A percentile compares a stretch with the other conserved stretches of the same genome.
phyloP scores from a whole-genome alignment of 2,888 invertebrate genomes.

The Iselma pallidipennis region DNA sequence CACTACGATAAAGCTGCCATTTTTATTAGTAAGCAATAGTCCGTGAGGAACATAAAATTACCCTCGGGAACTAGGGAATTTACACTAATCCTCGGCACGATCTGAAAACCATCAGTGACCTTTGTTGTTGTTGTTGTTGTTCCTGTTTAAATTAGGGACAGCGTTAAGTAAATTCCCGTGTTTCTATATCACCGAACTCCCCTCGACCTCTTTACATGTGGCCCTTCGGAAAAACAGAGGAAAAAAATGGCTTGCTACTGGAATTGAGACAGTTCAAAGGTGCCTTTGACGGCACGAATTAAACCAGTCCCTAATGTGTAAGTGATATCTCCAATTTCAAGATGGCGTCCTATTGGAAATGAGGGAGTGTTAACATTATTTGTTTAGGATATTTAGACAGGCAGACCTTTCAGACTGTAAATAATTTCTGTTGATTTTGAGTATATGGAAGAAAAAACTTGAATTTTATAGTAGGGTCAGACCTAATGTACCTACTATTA shows the following conservation, averaged over 20 bases:
- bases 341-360: constrained; percentile 36
- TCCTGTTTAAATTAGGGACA: constrained; percentile 30
- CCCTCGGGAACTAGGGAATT: constrained; percentile 27
- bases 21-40: constrained; percentile 38
- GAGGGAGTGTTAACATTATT: constrained; percentile 48
- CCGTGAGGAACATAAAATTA: constrained; percentile 37
- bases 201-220: not conserved
- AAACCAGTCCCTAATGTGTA: constrained; percentile 38
- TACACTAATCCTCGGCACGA: constrained; percentile 32
- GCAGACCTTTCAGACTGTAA: constrained; percentile 49
- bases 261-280: constrained; percentile 29
- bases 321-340: constrained; percentile 40
- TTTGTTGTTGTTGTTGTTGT: constrained; percentile 28
- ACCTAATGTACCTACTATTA: constrained; percentile 29
- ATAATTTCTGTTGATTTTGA: constrained; percentile 41
- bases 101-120: constrained; percentile 35
- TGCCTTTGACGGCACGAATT: constrained; percentile 35
- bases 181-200: constrained; percentile 3
- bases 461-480: constrained; percentile 28
- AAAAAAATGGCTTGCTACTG: not conserved
- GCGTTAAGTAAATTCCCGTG: constrained; percentile 21
- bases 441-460: constrained; percentile 35
- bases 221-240: not conserved
- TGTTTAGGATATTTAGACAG: constrained; percentile 50
- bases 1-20: constrained; percentile 28